Evolutionary conservation across 2,888 invertebrate species (phyloP).

Genomic region (Diogma glabrata): DNA sequence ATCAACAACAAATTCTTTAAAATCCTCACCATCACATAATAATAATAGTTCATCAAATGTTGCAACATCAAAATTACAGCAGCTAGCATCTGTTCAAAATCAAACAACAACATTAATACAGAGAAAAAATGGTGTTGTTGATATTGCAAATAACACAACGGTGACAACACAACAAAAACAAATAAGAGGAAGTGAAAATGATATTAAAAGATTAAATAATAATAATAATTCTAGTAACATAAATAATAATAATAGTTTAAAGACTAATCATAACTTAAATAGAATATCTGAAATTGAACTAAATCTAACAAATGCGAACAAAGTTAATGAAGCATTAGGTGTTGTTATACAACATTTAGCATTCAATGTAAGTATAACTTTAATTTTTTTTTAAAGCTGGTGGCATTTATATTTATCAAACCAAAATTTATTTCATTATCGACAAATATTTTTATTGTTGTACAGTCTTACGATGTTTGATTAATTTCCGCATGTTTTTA

Average conservation of each 20-base stretch:
- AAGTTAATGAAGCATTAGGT: slow-evolving; percentile 71
- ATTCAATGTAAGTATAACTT: slow-evolving; percentile 48
- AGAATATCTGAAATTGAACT: slow-evolving; percentile 18
- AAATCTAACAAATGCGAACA: slow-evolving; percentile 32
- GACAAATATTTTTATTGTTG: too few species aligned
- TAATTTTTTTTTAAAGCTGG: too few species aligned
- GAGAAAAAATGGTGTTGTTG: slow-evolving; percentile 13
- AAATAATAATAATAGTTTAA: not conserved
- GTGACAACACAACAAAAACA: slow-evolving; percentile 13
- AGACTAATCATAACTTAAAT: not conserved
- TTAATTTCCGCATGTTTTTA: too few species aligned
- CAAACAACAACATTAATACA: slow-evolving; percentile 16
- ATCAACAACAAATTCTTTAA: slow-evolving; percentile 14
- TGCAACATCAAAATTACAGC: slow-evolving; percentile 16
- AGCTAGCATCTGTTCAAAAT: slow-evolving; percentile 11
- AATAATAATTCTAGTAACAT: not conserved
- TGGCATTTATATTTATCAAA: too few species aligned
- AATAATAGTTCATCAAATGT: slow-evolving; percentile 16
- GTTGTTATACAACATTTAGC: slow-evolving; percentile 77
- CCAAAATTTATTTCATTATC: too few species aligned
- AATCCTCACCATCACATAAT: slow-evolving; percentile 16
- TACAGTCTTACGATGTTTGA: too few species aligned
- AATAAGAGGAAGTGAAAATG: slow-evolving; percentile 11
- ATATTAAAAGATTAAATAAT: not conserved
- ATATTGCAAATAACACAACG: slow-evolving; percentile 1